Conservation (phyloP, 1,140 invertebrate genomes). For the Platyscapa corneri region DNA sequence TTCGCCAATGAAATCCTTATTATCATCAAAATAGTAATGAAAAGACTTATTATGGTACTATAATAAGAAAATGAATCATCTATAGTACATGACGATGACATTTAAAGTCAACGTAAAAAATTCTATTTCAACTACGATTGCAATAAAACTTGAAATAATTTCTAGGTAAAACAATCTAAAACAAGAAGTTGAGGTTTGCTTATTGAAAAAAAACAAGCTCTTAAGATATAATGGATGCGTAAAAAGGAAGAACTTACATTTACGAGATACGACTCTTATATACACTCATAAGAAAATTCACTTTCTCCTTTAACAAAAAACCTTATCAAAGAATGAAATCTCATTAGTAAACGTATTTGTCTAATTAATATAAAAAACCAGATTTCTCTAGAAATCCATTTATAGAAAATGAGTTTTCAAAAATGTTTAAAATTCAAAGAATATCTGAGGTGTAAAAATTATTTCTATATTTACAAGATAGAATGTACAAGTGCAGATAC, state of each 20-base stretch:
- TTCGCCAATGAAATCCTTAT: not conserved
- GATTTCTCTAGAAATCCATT: not conserved
- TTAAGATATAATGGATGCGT: not conserved
- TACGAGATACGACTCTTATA: not conserved
- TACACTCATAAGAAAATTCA: not conserved
- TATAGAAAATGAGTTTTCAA: not conserved
- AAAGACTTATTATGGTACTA: not conserved
- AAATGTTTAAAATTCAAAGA: not conserved
- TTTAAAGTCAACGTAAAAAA: not conserved
- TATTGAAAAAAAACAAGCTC: not conserved
- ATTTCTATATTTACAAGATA: not conserved
- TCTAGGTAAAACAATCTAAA: not conserved
- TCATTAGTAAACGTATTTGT: not conserved
- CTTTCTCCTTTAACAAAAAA: not conserved
- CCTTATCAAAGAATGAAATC: constrained; percentile 16
- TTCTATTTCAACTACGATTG: not conserved
- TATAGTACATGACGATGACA: not conserved
- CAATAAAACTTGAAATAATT: not conserved
- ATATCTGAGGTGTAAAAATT: not conserved
- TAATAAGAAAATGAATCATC: not conserved
- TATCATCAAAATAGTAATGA: not conserved
- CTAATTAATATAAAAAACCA: not conserved
- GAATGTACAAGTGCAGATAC: not conserved
- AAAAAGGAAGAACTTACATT: not conserved
- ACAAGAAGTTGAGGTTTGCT: not conserved